Evolutionary conservation across 2,113 vertebrate genomes (phyloP), one percentile per base, ranked within the genome.

Genomic region (Ochotona princeps): DNA sequence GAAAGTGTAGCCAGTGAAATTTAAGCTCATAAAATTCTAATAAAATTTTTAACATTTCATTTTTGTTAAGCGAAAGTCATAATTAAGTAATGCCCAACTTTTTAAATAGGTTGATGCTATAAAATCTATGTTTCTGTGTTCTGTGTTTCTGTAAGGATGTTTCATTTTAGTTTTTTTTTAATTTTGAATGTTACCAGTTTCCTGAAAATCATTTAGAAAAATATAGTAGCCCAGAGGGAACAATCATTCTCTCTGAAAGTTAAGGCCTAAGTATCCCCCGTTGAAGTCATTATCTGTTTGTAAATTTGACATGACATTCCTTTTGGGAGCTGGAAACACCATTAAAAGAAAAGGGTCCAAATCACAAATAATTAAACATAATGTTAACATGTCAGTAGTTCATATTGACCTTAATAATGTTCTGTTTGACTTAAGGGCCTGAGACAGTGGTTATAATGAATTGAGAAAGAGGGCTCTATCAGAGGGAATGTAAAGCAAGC

Each of bases 171-270:
- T 65, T 83, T 86, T 93, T 57, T 32, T 32, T 83, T 75, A 74
- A 57, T 92, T 78, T 83, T 94, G 15, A 83, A 14, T 60, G 51
- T 87, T 93, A 63, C 90, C 35, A 25, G 6, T 95, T 75, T 92
- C 25, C 49, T 32, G 47, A 15, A 44, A 70, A 32, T 69, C 21
- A 91, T 11, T 90, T 86, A 49, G 0, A 44, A 86, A 76, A 91
- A 35, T 5, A 21, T 63, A 17, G 8, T 73, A 72, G 54, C 35
- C 49, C 26, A 72, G 15, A 83, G 35, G 47, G 30, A 74, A 76
- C 23, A 35, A 60, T 89, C 26, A 7, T 82, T 72, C 15, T 83
- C 6, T 78, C 86, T 80, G n/a, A 90, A 65, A 28, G 12, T 35
- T 1, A 63, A 15, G n/a, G 0, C 25, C 72, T n/a, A 35, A 44